Conservation (phyloP, 1,140 invertebrate genomes). For the Lordiphosa clarofinis region DNA sequence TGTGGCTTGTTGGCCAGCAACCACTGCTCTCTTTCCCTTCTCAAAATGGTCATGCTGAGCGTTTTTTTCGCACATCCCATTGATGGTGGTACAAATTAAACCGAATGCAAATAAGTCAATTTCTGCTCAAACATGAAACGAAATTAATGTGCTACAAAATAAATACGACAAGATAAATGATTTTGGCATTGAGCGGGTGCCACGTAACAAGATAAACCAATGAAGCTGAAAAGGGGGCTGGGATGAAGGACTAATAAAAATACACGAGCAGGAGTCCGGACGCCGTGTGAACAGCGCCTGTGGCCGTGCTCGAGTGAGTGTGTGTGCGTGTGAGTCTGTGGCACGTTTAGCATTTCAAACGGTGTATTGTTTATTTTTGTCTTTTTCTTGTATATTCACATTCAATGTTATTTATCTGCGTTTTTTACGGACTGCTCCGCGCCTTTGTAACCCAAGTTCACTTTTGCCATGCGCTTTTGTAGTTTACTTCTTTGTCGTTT, state of each 20-base stretch:
- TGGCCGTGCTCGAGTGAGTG: conserved; percentile 19
- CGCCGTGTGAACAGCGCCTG: conserved; percentile 43
- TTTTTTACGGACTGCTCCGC: conserved; percentile 15
- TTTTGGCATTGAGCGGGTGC: conserved; percentile 36
- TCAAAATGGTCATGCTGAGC: not conserved
- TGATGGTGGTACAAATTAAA: conserved; percentile 67
- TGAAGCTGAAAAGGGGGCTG: conserved; percentile 5
- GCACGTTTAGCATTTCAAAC: conserved; percentile 75
- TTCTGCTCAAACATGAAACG: conserved; percentile 56
- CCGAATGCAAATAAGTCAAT: conserved; percentile 74
- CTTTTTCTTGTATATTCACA: conserved; percentile 43
- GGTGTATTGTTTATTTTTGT: conserved; percentile 70
- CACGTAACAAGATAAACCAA: conserved; percentile 63
- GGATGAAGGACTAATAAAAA: conserved; percentile 59
- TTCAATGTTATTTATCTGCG: conserved; percentile 72
- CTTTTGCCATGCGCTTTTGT: conserved; percentile 60
- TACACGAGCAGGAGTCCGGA: conserved; percentile 47
- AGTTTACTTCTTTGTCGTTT: conserved; percentile 72
- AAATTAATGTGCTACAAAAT: conserved; percentile 73
- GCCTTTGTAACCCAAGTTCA: conserved; percentile 73
- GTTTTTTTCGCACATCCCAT: conserved; percentile 8
- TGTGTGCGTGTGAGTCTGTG: conserved; percentile 24
- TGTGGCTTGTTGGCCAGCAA: conserved; percentile 36
- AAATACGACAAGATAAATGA: conserved; percentile 77
- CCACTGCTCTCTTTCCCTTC: not conserved